phyloP scores from a whole-genome alignment of 2,113 vertebrate species.

The Calypte anna region DNA sequence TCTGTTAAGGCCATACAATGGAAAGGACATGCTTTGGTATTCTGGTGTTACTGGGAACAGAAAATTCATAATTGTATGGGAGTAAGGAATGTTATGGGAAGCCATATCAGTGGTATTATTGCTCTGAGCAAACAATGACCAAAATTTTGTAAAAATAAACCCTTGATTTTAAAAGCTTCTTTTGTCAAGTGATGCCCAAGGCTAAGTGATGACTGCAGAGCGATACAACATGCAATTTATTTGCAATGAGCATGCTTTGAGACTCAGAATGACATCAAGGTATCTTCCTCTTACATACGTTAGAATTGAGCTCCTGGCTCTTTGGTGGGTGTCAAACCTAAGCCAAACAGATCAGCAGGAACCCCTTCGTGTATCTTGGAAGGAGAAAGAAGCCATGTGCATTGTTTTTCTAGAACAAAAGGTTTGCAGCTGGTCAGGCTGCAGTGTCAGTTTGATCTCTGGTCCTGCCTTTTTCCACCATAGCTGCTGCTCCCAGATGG shows the following conservation, averaged over 20 bases:
- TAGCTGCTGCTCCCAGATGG: constrained; percentile 18
- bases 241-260: background rate
- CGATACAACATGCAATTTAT: background rate
- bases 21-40: background rate
- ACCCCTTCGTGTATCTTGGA: background rate
- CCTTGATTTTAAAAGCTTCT: background rate
- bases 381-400: background rate
- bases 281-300: background rate
- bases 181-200: background rate
- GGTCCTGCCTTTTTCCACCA: background rate
- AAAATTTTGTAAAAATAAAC: background rate
- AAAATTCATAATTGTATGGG: background rate
- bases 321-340: background rate
- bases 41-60: background rate
- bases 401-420: background rate
- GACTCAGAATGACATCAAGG: background rate
- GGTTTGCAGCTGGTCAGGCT: background rate
- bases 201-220: background rate
- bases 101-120: background rate
- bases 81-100: background rate
- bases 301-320: background rate
- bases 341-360: background rate
- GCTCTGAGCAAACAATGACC: background rate
- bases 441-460: background rate
- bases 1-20: background rate